These are phyloP conservation scores for Sinocyclocheilus grahami DNA, from an alignment of 2,113 vertebrate species.

Conservation along the genomic window DNA sequence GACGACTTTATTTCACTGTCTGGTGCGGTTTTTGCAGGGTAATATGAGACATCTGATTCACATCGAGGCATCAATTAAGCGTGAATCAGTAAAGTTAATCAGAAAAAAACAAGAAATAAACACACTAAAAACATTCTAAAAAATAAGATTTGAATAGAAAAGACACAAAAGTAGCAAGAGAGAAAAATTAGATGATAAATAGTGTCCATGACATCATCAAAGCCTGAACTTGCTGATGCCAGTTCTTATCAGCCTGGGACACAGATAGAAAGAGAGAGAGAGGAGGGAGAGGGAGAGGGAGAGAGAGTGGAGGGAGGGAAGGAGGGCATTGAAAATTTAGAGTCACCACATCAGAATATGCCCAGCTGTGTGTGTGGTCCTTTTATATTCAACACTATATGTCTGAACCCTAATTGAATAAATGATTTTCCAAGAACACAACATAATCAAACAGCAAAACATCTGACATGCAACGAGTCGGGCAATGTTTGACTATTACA, in stretches of 20 bases:
- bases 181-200: conserved; percentile 29
- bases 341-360: conserved; percentile 43
- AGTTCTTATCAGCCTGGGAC: conserved; percentile 36
- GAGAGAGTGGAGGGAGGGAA: background rate
- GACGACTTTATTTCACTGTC: background rate
- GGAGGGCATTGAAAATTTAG: conserved; percentile 24
- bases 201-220: conserved; percentile 34
- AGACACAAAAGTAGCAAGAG: background rate
- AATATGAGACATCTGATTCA: conserved; percentile 35
- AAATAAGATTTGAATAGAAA: conserved; percentile 20
- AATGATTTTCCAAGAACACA: conserved; percentile 31
- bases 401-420: conserved; percentile 20
- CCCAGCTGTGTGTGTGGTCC: conserved; percentile 48
- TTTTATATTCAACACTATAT: background rate
- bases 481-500: conserved; percentile 23
- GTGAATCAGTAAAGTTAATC: conserved; percentile 13
- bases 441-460: conserved; percentile 43
- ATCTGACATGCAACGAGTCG: background rate
- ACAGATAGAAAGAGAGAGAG: conserved; percentile 30
- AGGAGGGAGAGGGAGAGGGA: background rate
- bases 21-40: background rate
- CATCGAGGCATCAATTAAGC: conserved; percentile 13
- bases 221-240: conserved; percentile 34
- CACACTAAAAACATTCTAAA: conserved; percentile 2
- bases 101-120: background rate